A percentile compares a stretch with the other conserved stretches of the same genome.
phyloP scores from a whole-genome alignment of 2,888 invertebrate genomes.

The Pheosia tremula region DNA sequence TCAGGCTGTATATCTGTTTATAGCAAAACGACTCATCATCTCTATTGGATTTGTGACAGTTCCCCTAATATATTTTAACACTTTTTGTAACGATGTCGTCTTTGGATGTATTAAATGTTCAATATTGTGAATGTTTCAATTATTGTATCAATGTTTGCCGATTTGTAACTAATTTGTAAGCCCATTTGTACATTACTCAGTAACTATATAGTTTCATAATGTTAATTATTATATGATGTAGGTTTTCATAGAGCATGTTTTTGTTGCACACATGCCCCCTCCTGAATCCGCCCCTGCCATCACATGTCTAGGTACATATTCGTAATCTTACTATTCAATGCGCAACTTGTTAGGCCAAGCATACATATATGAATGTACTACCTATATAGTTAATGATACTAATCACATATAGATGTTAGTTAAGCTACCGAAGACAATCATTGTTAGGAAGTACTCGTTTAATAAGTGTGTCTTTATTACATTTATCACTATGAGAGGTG shows the following conservation, averaged over 20 bases:
- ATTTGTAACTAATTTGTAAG: too few relatives aligned
- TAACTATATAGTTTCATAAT: too few relatives aligned
- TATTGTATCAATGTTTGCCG: background rate
- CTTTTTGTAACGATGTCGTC: background rate
- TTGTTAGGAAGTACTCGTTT: conserved; percentile 2
- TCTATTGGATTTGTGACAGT: too few relatives aligned
- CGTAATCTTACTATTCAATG: background rate
- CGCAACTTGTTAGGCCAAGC: background rate
- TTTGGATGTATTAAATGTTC: background rate
- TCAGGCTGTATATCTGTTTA: too few relatives aligned
- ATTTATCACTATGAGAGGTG: background rate
- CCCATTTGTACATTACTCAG: too few relatives aligned
- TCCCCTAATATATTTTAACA: background rate
- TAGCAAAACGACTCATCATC: too few relatives aligned
- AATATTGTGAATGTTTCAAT: background rate
- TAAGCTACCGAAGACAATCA: background rate
- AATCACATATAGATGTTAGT: background rate
- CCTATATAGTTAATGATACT: background rate
- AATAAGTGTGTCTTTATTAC: background rate
- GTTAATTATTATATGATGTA: too few relatives aligned
- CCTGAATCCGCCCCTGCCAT: too few relatives aligned
- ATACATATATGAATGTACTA: background rate
- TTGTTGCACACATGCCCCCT: too few relatives aligned
- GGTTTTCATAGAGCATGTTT: too few relatives aligned
- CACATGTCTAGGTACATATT: background rate